A percentile compares a stretch with the other conserved stretches of the same genome.
These are phyloP conservation scores for Ichneumon xanthorius DNA, from an alignment of 2,888 invertebrate genomes.

Conservation along the genomic window DNA sequence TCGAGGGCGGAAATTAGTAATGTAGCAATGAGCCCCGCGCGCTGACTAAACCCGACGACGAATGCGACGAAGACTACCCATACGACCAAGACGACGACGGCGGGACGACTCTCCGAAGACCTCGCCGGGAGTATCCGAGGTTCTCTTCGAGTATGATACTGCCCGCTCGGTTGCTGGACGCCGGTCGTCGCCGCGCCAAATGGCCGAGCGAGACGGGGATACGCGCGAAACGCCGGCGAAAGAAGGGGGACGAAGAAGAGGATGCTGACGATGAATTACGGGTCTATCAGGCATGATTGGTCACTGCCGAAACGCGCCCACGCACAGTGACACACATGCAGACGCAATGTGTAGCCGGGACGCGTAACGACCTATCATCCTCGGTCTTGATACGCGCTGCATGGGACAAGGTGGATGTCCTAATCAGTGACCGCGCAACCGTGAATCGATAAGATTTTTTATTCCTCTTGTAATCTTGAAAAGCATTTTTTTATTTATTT, in stretches of 20 bases:
- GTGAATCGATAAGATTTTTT: neutral
- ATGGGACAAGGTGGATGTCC: neutral
- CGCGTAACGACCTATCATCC: slow-evolving; percentile 47
- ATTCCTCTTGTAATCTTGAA: neutral
- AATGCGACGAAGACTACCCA: slow-evolving; percentile 10
- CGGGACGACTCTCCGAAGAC: slow-evolving; percentile 52
- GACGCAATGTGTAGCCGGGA: slow-evolving; percentile 40
- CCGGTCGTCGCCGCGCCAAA: slow-evolving; percentile 58
- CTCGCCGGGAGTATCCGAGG: slow-evolving; percentile 43
- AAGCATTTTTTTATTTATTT: neutral
- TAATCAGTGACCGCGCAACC: neutral
- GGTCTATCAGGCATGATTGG: slow-evolving; percentile 75
- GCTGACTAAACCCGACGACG: slow-evolving; percentile 75
- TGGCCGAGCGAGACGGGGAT: slow-evolving; percentile 51
- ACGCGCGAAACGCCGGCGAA: slow-evolving; percentile 37
- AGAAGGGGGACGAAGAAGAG: slow-evolving; percentile 57
- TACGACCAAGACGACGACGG: slow-evolving; percentile 37
- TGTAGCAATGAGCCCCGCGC: slow-evolving; percentile 81
- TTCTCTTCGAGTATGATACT: slow-evolving; percentile 30
- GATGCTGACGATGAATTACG: slow-evolving; percentile 73
- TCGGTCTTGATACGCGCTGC: slow-evolving; percentile 4
- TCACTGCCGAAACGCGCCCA: slow-evolving; percentile 74
- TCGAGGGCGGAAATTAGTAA: slow-evolving; percentile 83
- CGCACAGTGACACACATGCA: slow-evolving; percentile 68
- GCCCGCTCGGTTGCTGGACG: neutral